Conservation (phyloP, 2,888 invertebrate species). For the Mylabris sibirica region DNA sequence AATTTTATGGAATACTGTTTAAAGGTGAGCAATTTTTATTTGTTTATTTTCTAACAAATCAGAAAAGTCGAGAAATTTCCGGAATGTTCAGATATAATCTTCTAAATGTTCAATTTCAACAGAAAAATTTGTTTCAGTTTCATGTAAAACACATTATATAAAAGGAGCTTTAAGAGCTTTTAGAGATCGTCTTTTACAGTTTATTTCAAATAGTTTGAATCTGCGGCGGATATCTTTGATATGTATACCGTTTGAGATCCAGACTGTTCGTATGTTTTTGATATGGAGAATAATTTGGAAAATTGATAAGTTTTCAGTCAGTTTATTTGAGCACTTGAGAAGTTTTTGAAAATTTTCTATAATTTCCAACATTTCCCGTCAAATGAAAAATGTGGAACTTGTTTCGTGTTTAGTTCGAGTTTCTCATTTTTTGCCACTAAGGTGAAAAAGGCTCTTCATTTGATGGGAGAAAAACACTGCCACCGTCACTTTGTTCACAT, state of each 20-base stretch:
- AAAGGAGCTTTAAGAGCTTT: not conserved
- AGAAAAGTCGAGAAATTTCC: not conserved
- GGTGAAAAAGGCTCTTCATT: not conserved
- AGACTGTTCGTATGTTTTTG: not conserved
- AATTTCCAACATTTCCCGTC: not conserved
- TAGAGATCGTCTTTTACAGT: not conserved
- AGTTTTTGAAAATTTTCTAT: not conserved
- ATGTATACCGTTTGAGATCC: not conserved
- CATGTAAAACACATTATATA: not conserved
- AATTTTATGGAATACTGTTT: not conserved
- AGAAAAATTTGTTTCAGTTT: not conserved
- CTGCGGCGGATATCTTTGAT: not conserved
- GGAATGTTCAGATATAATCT: not conserved
- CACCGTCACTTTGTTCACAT: constrained; percentile 3
- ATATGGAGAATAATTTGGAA: not conserved
- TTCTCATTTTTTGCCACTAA: not conserved
- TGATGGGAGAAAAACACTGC: not conserved
- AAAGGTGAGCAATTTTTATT: not conserved
- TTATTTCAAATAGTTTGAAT: not conserved
- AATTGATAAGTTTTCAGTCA: not conserved
- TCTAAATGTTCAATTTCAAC: not conserved
- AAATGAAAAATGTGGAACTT: not conserved
- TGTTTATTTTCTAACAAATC: not conserved
- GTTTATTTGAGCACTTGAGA: no score
- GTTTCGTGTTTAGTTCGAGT: not conserved